phyloP scores from a whole-genome alignment of 2,113 vertebrate species.

The Scomber japonicus region DNA sequence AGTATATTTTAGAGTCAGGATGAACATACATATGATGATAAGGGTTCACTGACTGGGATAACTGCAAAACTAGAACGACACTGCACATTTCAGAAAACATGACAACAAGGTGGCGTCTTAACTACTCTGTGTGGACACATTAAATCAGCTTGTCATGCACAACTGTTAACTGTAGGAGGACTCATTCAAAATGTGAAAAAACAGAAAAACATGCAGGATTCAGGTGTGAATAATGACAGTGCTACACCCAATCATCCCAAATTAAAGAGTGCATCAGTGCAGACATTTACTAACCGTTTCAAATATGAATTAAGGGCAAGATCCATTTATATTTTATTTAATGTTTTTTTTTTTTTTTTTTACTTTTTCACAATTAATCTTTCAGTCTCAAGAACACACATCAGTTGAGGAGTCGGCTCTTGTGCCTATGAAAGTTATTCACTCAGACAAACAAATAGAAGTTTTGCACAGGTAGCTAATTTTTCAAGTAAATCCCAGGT shows the following conservation, averaged over 20 bases:
- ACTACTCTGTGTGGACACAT: conserved; percentile 7
- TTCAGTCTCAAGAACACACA: neutral
- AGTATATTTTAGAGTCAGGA: conserved; percentile 7
- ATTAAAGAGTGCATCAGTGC: conserved; percentile 56
- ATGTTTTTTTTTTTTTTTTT: no score
- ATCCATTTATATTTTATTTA: neutral
- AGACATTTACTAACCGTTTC: conserved; percentile 42
- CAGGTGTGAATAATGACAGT: conserved; percentile 21
- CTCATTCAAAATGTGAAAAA: conserved; percentile 9
- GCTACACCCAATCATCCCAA: conserved; percentile 23
- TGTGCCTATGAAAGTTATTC: neutral
- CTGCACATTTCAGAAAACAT: conserved; percentile 33
- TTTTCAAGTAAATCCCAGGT: conserved; percentile 1
- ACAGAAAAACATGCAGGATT: conserved; percentile 28
- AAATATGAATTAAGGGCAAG: conserved; percentile 37
- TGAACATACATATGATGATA: conserved; percentile 23
- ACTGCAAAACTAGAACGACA: conserved; percentile 27
- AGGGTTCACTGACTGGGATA: neutral
- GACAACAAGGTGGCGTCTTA: conserved; percentile 22
- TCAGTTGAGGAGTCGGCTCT: neutral
- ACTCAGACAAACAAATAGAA: neutral
- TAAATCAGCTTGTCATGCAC: conserved; percentile 14
- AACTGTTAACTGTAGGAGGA: neutral
- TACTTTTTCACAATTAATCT: neutral
- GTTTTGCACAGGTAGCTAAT: neutral